Conservation (phyloP, 2,888 invertebrate genomes). For the Oxyscelio sp. region DNA sequence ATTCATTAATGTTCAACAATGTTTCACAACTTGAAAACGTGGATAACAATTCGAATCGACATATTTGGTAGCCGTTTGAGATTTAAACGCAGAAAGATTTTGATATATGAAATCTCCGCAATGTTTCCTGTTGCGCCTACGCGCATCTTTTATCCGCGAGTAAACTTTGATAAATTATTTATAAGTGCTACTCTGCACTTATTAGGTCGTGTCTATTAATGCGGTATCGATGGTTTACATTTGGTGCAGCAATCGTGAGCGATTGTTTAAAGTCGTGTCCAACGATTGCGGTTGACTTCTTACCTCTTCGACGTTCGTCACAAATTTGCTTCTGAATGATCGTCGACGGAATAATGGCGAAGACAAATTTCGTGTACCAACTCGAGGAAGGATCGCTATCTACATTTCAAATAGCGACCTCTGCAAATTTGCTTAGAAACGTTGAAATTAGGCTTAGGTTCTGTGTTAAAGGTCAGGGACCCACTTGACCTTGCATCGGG, state of each 20-base stretch:
- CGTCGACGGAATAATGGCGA: too few relatives aligned
- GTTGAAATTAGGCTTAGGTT: too few relatives aligned
- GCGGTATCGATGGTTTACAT: not conserved
- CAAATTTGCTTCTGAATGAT: too few relatives aligned
- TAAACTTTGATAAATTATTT: constrained; percentile 60
- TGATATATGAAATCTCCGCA: constrained; percentile 40
- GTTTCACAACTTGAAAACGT: constrained; percentile 49
- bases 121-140: constrained; percentile 48
- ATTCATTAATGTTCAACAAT: constrained; percentile 44
- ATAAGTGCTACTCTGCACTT: constrained; percentile 40
- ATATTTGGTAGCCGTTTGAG: constrained; percentile 55
- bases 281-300: not conserved
- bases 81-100: constrained; percentile 45
- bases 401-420: too few relatives aligned
- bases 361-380: too few relatives aligned
- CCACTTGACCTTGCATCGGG: too few relatives aligned
- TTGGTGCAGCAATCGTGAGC: not conserved
- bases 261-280: not conserved
- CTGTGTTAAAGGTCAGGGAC: too few relatives aligned
- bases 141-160: constrained; percentile 45
- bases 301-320: too few relatives aligned
- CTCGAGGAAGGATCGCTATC: too few relatives aligned
- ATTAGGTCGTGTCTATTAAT: constrained; percentile 27
- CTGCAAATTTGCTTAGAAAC: too few relatives aligned
- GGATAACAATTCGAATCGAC: constrained; percentile 33